Conservation (phyloP, 2,797 vertebrate genomes). For the Numenius phaeopus region DNA sequence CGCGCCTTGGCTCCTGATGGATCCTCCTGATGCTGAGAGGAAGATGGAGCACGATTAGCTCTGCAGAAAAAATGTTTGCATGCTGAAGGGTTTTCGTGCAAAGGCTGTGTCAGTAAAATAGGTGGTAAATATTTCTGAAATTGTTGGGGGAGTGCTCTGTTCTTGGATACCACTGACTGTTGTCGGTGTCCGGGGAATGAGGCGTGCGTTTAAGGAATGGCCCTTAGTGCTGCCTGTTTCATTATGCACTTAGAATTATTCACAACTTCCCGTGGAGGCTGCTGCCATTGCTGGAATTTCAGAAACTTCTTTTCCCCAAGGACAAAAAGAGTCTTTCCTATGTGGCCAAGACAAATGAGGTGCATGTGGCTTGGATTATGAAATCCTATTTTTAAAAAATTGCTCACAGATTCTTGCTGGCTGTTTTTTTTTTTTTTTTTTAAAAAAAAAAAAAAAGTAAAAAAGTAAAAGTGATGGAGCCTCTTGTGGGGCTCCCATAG, state of each 20-base stretch:
- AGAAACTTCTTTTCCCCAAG: neutral
- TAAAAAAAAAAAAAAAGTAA: neutral
- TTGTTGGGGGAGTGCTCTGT: neutral
- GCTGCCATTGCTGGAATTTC: neutral
- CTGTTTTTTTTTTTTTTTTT: neutral
- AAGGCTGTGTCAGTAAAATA: neutral
- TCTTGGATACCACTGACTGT: neutral
- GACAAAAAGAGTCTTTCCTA: neutral
- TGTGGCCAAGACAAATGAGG: fast-evolving
- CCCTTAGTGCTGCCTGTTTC: neutral
- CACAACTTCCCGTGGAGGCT: neutral
- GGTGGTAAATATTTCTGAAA: neutral
- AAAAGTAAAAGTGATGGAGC: neutral
- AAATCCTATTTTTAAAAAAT: neutral
- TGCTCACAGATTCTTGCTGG: neutral
- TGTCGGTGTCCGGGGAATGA: neutral
- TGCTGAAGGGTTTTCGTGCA: neutral
- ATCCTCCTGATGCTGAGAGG: neutral
- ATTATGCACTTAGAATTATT: neutral
- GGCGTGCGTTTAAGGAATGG: neutral
- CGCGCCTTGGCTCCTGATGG: neutral
- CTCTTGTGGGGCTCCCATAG: neutral
- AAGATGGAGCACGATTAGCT: neutral
- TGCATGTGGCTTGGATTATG: neutral
- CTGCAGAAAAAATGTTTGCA: neutral